A percentile compares a stretch with the other conserved stretches of the same genome.
Conservation (phyloP, 2,113 vertebrate genomes). For the Tetrao urogallus region DNA sequence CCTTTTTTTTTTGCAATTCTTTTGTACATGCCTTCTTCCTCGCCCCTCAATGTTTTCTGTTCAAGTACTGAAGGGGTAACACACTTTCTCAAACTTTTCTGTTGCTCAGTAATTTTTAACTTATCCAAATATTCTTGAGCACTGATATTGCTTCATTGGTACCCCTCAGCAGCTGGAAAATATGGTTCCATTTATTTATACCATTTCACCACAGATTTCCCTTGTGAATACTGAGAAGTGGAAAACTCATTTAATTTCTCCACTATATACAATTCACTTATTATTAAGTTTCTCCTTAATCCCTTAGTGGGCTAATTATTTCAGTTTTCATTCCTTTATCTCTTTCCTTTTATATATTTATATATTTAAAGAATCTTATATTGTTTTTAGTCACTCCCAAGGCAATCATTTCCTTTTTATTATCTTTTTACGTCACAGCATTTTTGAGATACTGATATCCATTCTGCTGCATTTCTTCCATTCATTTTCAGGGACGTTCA, state of each 20-base stretch:
- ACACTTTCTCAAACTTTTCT: neutral
- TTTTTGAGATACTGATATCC: constrained; percentile 34
- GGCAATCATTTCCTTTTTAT: constrained; percentile 48
- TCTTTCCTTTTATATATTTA: constrained; percentile 49
- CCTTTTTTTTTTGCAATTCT: neutral
- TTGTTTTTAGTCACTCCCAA: constrained; percentile 63
- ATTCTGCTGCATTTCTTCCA: neutral
- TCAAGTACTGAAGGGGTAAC: neutral
- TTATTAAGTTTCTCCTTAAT: constrained; percentile 34
- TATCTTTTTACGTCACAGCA: constrained; percentile 2
- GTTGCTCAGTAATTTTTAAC: neutral
- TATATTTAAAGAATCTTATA: constrained; percentile 53
- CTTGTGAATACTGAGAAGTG: neutral
- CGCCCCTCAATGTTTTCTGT: neutral
- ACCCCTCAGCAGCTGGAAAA: neutral
- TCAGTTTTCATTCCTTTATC: constrained; percentile 50
- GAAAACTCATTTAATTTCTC: constrained; percentile 61
- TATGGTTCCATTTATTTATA: constrained; percentile 25
- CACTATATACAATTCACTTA: constrained; percentile 43
- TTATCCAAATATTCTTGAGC: neutral
- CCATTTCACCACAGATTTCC: constrained; percentile 30
- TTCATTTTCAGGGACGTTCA: constrained; percentile 50
- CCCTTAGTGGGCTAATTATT: constrained; percentile 68
- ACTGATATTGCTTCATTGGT: neutral
- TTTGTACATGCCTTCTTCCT: neutral